Percentiles rank a stretch among this genome's conserved stretches.
Evolutionary conservation across 2,113 vertebrate genomes (phyloP).

Genomic region (Cariama cristata): DNA sequence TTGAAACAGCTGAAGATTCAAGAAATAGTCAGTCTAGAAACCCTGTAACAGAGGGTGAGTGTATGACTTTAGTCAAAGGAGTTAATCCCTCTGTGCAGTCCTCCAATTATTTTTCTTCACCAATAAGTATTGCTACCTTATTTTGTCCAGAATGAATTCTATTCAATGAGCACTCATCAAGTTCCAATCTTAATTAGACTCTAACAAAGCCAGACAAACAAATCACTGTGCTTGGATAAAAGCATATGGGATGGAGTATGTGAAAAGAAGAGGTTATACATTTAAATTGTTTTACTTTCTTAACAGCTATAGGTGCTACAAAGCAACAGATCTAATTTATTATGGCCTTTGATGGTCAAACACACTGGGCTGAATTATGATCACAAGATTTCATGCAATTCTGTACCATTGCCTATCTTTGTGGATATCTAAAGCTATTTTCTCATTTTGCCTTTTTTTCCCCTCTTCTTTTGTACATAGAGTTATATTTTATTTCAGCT

Average conservation of each 20-base stretch:
- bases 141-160: constrained; percentile 37
- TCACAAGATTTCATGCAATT: constrained; percentile 2
- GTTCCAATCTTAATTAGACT: constrained; percentile 52
- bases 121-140: constrained; percentile 34
- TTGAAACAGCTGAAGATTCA: constrained; percentile 33
- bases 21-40: constrained; percentile 30
- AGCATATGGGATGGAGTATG: neutral
- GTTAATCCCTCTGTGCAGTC: constrained; percentile 28
- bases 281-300: constrained; percentile 38
- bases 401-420: neutral
- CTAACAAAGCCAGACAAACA: constrained; percentile 63
- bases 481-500: constrained; percentile 50
- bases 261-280: constrained; percentile 36
- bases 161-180: constrained; percentile 48
- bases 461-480: neutral
- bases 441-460: neutral
- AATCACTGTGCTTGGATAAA: constrained; percentile 42
- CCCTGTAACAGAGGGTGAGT: neutral
- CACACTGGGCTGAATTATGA: neutral
- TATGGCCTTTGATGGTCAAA: constrained; percentile 23
- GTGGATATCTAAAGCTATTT: constrained; percentile 25
- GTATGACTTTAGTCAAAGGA: constrained; percentile 29
- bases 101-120: constrained; percentile 52
- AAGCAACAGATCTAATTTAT: constrained; percentile 34
- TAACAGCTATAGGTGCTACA: constrained; percentile 1